Evolutionary conservation across 2,888 invertebrate species (phyloP).

Genomic region (Sminthurinus aureus): DNA sequence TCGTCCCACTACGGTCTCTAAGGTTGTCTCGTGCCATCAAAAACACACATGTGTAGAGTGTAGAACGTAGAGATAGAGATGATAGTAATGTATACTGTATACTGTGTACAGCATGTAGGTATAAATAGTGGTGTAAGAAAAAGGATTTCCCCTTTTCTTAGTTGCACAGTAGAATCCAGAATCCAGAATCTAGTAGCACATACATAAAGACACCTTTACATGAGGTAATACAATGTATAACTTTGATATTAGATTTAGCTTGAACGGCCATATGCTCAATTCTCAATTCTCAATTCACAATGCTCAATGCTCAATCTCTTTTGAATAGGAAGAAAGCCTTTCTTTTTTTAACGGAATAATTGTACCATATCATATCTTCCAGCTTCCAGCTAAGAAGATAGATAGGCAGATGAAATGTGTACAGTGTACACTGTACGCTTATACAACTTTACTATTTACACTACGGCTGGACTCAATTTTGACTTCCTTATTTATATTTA

Average conservation of each 20-base stretch:
- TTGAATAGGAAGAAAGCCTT: not conserved
- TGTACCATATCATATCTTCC: not conserved
- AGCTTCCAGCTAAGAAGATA: not conserved
- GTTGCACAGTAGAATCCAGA: too few relatives aligned
- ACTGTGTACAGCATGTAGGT: too few relatives aligned
- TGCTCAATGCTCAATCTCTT: not conserved
- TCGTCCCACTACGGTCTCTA: not conserved
- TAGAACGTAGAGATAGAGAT: too few relatives aligned
- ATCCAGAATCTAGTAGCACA: not conserved
- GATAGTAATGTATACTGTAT: too few relatives aligned
- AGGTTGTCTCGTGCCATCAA: not conserved
- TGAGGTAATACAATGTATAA: too few relatives aligned
- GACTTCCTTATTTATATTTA: not conserved
- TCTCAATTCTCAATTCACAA: not conserved
- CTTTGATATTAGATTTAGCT: not conserved
- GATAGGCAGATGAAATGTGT: not conserved
- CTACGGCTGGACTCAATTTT: not conserved
- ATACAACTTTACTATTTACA: too few relatives aligned
- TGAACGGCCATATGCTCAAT: not conserved
- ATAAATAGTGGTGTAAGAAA: too few relatives aligned
- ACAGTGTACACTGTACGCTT: too few relatives aligned
- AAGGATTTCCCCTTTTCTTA: not conserved
- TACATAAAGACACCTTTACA: not conserved
- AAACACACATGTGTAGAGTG: not conserved
- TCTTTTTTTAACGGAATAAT: not conserved